A percentile compares a stretch with the other conserved stretches of the same genome.
Conservation (phyloP, 2,888 invertebrate genomes). For the Luffia ferchaultella region DNA sequence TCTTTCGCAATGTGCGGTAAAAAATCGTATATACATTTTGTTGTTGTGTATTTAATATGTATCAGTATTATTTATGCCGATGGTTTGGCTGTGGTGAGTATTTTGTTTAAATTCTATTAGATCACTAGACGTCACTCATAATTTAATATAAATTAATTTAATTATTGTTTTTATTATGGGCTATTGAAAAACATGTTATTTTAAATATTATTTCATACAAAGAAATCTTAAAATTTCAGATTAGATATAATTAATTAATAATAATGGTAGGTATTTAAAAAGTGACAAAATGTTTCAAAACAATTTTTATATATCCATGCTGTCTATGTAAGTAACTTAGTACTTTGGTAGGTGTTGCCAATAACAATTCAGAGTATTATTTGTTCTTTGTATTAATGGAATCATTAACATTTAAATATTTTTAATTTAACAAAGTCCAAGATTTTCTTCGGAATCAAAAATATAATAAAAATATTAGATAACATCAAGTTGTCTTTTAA, state of each 20-base stretch:
- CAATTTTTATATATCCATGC: not conserved
- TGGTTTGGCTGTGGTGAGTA: not conserved
- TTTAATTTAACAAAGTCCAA: too few species aligned
- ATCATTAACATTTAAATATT: too few species aligned
- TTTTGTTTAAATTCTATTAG: too few species aligned
- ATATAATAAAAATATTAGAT: too few species aligned
- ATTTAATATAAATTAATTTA: not conserved
- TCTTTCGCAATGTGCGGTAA: not conserved
- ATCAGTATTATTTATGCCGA: not conserved
- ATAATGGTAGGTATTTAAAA: too few species aligned
- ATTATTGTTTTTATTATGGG: not conserved
- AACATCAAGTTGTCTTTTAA: too few species aligned
- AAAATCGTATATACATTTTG: not conserved
- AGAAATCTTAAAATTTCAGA: not conserved
- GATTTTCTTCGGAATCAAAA: too few species aligned
- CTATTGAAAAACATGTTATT: not conserved
- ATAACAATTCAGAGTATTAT: too few species aligned
- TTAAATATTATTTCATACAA: not conserved
- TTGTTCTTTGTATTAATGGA: too few species aligned
- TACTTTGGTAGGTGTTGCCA: not conserved
- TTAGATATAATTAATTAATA: too few species aligned
- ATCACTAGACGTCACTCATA: too few species aligned
- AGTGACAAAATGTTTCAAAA: too few species aligned
- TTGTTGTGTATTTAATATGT: not conserved
- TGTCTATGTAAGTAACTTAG: not conserved